These are phyloP conservation scores for Blomia tropicalis DNA, from an alignment of 2,888 invertebrate genomes.

Conservation along the genomic window DNA sequence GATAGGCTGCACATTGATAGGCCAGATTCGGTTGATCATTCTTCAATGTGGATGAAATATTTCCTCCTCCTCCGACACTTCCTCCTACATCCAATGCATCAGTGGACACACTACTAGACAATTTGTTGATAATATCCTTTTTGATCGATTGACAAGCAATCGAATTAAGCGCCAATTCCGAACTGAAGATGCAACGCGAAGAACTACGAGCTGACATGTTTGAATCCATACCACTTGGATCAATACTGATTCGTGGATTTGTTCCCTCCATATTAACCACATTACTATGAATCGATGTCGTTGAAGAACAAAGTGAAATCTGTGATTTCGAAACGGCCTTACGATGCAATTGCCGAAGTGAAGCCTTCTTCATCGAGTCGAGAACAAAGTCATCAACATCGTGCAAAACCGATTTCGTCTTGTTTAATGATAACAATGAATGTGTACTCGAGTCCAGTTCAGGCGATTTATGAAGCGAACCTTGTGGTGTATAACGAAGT, in stretches of 20 bases:
- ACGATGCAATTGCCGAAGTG: constrained; percentile 27
- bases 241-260: constrained; percentile 26
- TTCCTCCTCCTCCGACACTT: not conserved
- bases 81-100: not conserved
- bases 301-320: constrained; percentile 18
- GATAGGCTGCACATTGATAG: not conserved
- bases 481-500: constrained; percentile 12
- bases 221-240: constrained; percentile 21
- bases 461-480: not conserved
- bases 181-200: constrained; percentile 2
- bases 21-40: not conserved
- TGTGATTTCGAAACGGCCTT: constrained; percentile 16
- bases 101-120: not conserved
- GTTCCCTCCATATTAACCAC: not conserved
- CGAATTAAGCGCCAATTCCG: constrained; percentile 12
- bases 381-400: constrained; percentile 31
- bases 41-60: not conserved
- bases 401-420: constrained; percentile 21
- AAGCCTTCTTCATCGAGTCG: constrained; percentile 31
- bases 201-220: not conserved
- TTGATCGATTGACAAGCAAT: not conserved
- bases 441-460: not conserved
- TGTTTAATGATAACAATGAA: not conserved
- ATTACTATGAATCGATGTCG: constrained; percentile 27
- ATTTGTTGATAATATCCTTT: not conserved